Evolutionary conservation across 2,113 vertebrate genomes (phyloP).

Genomic region (Tachuris rubrigastra): DNA sequence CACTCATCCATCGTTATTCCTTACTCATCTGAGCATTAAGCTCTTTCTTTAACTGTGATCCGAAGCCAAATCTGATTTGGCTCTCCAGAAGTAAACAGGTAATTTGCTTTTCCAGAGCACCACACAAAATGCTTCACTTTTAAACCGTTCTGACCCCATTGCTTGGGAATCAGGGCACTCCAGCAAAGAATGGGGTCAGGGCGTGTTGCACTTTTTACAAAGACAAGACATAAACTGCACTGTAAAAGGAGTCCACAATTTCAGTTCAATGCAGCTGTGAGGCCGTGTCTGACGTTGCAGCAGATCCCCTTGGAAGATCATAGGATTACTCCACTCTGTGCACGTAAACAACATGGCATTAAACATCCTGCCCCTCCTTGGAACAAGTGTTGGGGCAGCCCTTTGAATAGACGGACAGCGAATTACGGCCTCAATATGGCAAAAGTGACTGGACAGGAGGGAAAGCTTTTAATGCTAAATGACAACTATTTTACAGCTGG

Average conservation of each 20-base stretch:
- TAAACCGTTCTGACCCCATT: not conserved
- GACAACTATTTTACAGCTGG: not conserved
- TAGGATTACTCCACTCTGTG: not conserved
- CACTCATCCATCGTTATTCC: not conserved
- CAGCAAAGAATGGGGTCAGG: not conserved
- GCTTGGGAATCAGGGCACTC: not conserved
- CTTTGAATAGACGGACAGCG: not conserved
- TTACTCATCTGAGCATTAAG: not conserved
- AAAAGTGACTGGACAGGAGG: not conserved
- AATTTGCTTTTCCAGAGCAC: not conserved
- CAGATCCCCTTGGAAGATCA: not conserved
- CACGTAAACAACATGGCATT: not conserved
- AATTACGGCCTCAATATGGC: not conserved
- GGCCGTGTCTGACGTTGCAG: not conserved
- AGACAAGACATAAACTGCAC: not conserved
- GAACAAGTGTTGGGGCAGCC: not conserved
- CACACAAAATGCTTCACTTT: not conserved
- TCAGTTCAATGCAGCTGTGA: not conserved
- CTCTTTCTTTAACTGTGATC: not conserved
- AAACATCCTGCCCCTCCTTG: not conserved
- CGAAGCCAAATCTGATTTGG: not conserved
- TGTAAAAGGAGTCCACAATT: not conserved
- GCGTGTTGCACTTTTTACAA: not conserved
- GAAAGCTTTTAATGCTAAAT: not conserved
- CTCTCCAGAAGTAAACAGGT: not conserved